Base-by-base conservation (phyloP, 2,797 vertebrate species). In the Betta splendens region DNA sequence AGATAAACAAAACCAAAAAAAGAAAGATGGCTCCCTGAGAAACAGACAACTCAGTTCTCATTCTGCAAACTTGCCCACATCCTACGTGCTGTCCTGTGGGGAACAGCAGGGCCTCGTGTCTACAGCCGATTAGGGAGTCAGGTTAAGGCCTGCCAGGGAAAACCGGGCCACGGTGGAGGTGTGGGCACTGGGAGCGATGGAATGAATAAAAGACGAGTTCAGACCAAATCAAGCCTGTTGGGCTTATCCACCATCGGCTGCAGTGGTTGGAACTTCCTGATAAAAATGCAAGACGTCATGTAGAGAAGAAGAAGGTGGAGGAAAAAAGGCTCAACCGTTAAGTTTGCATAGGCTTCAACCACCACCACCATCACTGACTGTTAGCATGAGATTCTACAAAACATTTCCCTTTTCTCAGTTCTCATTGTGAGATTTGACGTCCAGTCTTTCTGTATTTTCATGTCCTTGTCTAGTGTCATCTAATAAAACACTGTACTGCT, bases 81-180 rank as follows among this genome's bases (percentile, higher is more conserved):
- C 79, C 84, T 77, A 78, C 52, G 61, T 21, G 40, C 65, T 61
- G 69, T 67, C 64, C 79, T 62, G 72, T 73, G 75, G 85, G 73
- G 77, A 84, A 83, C 86, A 84, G 80, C 83, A 80, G 85, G 87
- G 76, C 78, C 85, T 87, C 88, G 86, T 79, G 80, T 90, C 87
- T 87, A 74, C 84, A 79, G 77, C 65, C 70, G 87, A 90, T 88
- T 80, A 83, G 71, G 82, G 58, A 64, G 62, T 69, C 68, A 89
- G 88, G 89, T 90, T 89, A 88, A 69, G 80, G 65, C 70, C 81
- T 84, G 85, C 87, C 84, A 76, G 75, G 77, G 85, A 80, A 80
- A 81, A 79, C 74, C 67, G 53, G 79, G 82, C 79, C 73, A 69
- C 88, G 78, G 83, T 83, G 85, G 86, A 87, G 85, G 81, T 89